Base-by-base conservation (phyloP, 2,888 invertebrate genomes). In the Thymelicus acteon region DNA sequence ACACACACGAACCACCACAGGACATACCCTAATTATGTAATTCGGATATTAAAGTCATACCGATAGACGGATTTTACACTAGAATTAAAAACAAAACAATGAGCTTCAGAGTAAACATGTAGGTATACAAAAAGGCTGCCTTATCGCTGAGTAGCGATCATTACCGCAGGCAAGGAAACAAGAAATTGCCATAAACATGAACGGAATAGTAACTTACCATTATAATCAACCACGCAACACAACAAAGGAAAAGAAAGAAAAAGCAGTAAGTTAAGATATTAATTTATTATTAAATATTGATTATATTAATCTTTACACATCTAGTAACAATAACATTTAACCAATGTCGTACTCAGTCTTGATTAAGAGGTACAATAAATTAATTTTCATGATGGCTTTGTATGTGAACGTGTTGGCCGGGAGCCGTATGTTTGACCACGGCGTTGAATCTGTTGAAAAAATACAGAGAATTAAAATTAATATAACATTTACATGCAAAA, bases 381-480 rank as follows among this genome's bases (percentile, higher is more conserved):
- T 84, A 88, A 75, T 87, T 86, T 39, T 89, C 81, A 78, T 92
- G 92, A 78, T 90, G 90, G 73, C 82, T 90, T 60, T 90, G 83
- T 37, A 88, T 87, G 44, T 90, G 88, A 1, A 88, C 90, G 48
- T 89, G 91, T 37, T 92, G 92, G 7, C 87, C 85, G 7, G 94
- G 93, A 0, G 92, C 93, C 6, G 93, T 88, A 75, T 95, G 95
- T 75, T 95, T 95, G 7, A 95, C 95, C 2, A 95, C 86, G 0
- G 95, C 95, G 77, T 93, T 95, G 80, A 95, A 95, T 73, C 95
- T 95, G 83, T 15, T 78, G 81, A 62, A 69, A 7, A 58, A 78
- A 76, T 61, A 31, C 54, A 60, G 12, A 44, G 3, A 12, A 12
- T 8, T 44, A 12, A 12, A 12, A 44, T 44, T 44, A 12, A 44